These are phyloP conservation scores for Sturmia bella DNA, from an alignment of 2,888 invertebrate genomes.

Conservation along the genomic window DNA sequence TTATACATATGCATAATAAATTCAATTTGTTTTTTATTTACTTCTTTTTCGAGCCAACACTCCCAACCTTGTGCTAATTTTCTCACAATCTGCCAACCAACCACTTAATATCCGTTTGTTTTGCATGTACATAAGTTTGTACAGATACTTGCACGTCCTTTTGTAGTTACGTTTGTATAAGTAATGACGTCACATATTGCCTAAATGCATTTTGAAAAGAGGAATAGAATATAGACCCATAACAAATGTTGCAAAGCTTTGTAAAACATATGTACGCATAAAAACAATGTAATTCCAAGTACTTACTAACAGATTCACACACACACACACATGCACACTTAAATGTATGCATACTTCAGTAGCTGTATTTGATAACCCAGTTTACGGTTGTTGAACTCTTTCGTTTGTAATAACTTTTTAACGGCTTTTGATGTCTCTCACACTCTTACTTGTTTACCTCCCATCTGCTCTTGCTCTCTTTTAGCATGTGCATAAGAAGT, in stretches of 20 bases:
- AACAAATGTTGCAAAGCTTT: background rate
- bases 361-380: constrained; percentile 55
- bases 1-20: background rate
- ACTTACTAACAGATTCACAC: background rate
- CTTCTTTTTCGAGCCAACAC: background rate
- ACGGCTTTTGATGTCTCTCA: constrained; percentile 23
- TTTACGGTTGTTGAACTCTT: constrained; percentile 61
- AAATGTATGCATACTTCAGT: background rate
- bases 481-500: too few species aligned
- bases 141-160: background rate
- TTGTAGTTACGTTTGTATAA: background rate
- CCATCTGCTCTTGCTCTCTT: constrained; percentile 24
- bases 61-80: constrained; percentile 58
- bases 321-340: background rate
- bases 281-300: background rate
- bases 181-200: constrained; percentile 61
- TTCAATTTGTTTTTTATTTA: background rate
- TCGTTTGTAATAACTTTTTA: constrained; percentile 11
- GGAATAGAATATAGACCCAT: constrained; percentile 1
- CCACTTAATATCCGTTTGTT: constrained; percentile 49
- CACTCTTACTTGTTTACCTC: constrained; percentile 25
- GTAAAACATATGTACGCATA: background rate
- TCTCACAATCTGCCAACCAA: constrained; percentile 31
- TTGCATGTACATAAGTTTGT: background rate
- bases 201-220: constrained; percentile 54